Evolutionary conservation across 2,797 vertebrate species (phyloP), one percentile per base, ranked within the genome.

Genomic region (Lindbergichthys nudifrons): DNA sequence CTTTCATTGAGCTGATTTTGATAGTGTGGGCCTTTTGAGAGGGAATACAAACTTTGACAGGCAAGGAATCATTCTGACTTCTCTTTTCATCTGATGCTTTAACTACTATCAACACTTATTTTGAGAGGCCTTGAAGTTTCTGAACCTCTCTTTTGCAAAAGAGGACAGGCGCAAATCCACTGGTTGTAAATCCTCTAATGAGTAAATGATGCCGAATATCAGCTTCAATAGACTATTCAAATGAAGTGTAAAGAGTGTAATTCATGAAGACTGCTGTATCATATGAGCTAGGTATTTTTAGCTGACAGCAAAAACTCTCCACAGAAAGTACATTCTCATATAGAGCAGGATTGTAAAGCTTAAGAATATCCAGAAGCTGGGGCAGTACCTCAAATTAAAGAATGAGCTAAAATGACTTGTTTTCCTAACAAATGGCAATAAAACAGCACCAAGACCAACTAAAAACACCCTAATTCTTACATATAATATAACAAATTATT

Each of bases 61-160:
- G 53, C 52, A 48, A 82, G 68, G 47, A 86, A 80, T 89, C 54
- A 45, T 39, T 73, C 19, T 71, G 70, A 82, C 85, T 74, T 67
- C 23, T 41, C 42, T 47, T 65, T 56, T 73, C 61, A 50, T 56
- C 12, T 36, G 19, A 57, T 26, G 19, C 47, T 63, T 19, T 15
- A 50, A 53, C n/a, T 32, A 32, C 65, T 66, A 45, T 63, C 42
- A 56, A 65, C 43, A 65, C 53, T 56, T 10, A 45, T 77, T 72
- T 54, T 15, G 13, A 54, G 11, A 19, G 15, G n/a, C 4, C 18
- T 59, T 18, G 11, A 59, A 66, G 14, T 52, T 36, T 64, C 43
- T 42, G n/a, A 76, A 45, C 13, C 0, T 54, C 0, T 54, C 16
- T 5, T 51, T 60, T 63, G 23, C 50, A 21, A 46, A n/a, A 30